phyloP scores from a whole-genome alignment of 2,888 invertebrate species.

The Pammene aurita region DNA sequence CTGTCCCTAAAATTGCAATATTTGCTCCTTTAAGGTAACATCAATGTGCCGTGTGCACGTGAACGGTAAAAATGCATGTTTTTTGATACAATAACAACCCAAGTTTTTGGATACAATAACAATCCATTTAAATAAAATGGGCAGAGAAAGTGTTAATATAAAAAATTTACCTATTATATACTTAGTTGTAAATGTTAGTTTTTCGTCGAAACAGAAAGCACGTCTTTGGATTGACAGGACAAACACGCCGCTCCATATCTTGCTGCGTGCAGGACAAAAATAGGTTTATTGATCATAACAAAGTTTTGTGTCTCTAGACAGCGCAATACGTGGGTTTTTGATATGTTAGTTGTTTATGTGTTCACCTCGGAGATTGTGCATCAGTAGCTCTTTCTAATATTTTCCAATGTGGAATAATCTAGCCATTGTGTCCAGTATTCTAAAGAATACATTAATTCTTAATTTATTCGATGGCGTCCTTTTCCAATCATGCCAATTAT shows the following conservation, averaged over 20 bases:
- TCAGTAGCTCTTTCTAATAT: not conserved
- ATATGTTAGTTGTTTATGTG: conserved; percentile 7
- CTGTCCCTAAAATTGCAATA: not conserved
- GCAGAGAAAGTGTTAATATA: not conserved
- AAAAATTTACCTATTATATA: not conserved
- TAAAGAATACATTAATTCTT: too few relatives aligned
- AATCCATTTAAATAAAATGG: not conserved
- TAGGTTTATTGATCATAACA: conserved; percentile 41
- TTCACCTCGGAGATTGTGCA: conserved; percentile 5
- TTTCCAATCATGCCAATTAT: not conserved
- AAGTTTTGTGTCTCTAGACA: conserved; percentile 31
- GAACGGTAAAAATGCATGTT: not conserved
- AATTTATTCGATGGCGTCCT: too few relatives aligned
- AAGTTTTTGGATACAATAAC: too few relatives aligned
- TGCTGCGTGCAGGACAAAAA: conserved; percentile 34
- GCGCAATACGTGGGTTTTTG: conserved; percentile 23
- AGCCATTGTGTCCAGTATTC: too few relatives aligned
- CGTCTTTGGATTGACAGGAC: conserved; percentile 1
- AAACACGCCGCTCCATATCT: conserved; percentile 28
- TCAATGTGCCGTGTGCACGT: too few relatives aligned
- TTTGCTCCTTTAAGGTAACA: too few relatives aligned
- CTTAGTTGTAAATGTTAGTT: conserved; percentile 19
- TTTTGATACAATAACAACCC: not conserved
- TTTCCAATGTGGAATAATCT: not conserved
- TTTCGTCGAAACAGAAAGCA: not conserved